Conservation (phyloP, 1,140 invertebrate genomes). For the Vanessa tameamea region DNA sequence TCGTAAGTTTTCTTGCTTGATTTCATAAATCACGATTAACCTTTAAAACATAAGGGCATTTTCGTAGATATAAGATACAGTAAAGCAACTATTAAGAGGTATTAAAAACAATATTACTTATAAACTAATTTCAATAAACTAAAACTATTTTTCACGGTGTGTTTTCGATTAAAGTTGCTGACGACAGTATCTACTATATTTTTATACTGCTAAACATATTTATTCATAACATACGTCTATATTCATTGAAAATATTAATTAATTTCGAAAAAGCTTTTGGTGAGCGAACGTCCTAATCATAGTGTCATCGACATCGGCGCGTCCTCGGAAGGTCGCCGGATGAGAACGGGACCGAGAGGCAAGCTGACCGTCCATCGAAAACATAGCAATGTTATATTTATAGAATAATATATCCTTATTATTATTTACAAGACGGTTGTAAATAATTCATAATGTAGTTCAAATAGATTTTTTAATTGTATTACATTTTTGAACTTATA, state of each 20-base stretch:
- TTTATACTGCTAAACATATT: not conserved
- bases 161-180: not conserved
- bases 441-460: no score
- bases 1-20: not conserved
- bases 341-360: conserved; percentile 42
- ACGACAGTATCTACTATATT: not conserved
- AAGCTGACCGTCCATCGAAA: conserved; percentile 13
- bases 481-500: no score
- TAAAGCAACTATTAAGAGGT: not conserved
- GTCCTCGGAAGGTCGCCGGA: conserved; percentile 73
- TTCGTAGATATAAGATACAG: not conserved
- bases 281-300: conserved; percentile 37
- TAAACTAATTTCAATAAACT: conserved; percentile 2
- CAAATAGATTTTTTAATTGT: no score
- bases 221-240: not conserved
- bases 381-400: not conserved
- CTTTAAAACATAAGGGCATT: conserved; percentile 1
- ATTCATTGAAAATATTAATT: conserved; percentile 1
- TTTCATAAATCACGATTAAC: conserved; percentile 13
- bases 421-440: not conserved
- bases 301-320: conserved; percentile 68
- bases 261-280: not conserved
- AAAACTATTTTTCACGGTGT: not conserved
- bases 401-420: not conserved
- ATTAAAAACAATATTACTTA: conserved; percentile 1